A percentile compares a stretch with the other conserved stretches of the same genome.
These are phyloP conservation scores for Platycnemis pennipes DNA, from an alignment of 2,888 invertebrate genomes.

Conservation along the genomic window DNA sequence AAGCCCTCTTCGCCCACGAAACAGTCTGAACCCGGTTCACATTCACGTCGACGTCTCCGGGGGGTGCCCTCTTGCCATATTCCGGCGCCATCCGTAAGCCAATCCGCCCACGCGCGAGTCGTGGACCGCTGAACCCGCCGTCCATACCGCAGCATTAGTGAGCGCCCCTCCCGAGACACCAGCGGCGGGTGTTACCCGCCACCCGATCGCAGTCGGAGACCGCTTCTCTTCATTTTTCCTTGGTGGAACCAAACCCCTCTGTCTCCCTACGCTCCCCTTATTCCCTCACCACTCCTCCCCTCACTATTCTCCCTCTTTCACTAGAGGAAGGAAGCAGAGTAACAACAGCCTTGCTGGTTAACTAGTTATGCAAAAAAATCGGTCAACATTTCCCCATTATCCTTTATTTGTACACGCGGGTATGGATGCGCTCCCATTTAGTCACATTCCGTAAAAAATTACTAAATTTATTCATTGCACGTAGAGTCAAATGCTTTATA, in stretches of 20 bases:
- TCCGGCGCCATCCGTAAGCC: not conserved
- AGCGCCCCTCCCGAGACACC: not conserved
- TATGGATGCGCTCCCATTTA: too few relatives aligned
- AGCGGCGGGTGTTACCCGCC: too few relatives aligned
- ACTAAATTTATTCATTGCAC: too few relatives aligned
- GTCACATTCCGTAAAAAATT: too few relatives aligned
- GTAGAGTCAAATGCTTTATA: too few relatives aligned
- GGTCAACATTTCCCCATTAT: too few relatives aligned
- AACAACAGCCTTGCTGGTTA: too few relatives aligned
- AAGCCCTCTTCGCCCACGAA: not conserved
- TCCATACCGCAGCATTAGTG: slow-evolving; percentile 21
- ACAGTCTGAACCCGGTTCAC: slow-evolving; percentile 26
- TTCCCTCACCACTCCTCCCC: not conserved
- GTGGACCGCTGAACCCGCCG: slow-evolving; percentile 10
- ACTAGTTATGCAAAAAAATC: too few relatives aligned
- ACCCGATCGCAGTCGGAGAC: too few relatives aligned
- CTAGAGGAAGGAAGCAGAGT: too few relatives aligned
- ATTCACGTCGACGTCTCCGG: not conserved
- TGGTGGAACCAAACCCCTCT: not conserved
- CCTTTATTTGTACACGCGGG: too few relatives aligned
- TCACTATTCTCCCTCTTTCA: too few relatives aligned
- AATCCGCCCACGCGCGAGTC: slow-evolving; percentile 8
- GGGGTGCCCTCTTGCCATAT: not conserved
- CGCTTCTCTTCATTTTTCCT: not conserved
- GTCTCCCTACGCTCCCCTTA: not conserved